Base-by-base conservation (phyloP, 2,113 vertebrate genomes). In the Kobus ellipsiprymnus region DNA sequence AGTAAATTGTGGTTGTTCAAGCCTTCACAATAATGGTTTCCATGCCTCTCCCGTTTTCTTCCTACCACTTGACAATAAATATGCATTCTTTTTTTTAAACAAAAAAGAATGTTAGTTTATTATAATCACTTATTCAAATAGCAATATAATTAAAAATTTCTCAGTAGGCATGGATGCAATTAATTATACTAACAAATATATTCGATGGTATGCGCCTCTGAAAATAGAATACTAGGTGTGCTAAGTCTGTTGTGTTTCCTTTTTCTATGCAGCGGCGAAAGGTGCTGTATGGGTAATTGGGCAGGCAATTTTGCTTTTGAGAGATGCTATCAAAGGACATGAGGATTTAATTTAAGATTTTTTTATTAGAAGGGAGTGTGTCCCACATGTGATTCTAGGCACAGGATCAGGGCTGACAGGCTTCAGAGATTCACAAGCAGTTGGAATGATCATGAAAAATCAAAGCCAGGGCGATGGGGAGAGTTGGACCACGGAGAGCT, bases 231-330 rank as follows among this genome's bases (percentile, higher is more conserved):
- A 95, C 97, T 80, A 25, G 97, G 85, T 64, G 57, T 40, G 60
- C 96, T 97, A 93, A 87, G 82, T 85, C 77, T 78, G 17, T 62
- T 62, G 48, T 81, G 50, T 97, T 94, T 88, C 91, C 91, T 85
- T 71, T 91, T 95, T 82, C 67, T 96, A 88, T 46, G 60, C 48
- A 89, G 33, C 62, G 94, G 44, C 54, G 50, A 81, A 88, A 77
- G 64, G 13, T 12, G 36, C 88, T 94, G 33, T 62, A 17, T 81
- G 93, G 90, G 94, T 97, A 98, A 78, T 74, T 95, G 91, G 97
- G 96, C 88, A 86, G 94, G 92, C 71, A 88, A 52, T 98, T 96
- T 89, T 96, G 94, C 94, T 97, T 98, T 90, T 92, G 98, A 96
- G 94, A 94, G 96, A 95, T 59, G 74, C 29, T 96, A 77, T 95